Evolutionary conservation across 2,113 vertebrate species (phyloP), one percentile per base, ranked within the genome.

Genomic region (Gambusia affinis): DNA sequence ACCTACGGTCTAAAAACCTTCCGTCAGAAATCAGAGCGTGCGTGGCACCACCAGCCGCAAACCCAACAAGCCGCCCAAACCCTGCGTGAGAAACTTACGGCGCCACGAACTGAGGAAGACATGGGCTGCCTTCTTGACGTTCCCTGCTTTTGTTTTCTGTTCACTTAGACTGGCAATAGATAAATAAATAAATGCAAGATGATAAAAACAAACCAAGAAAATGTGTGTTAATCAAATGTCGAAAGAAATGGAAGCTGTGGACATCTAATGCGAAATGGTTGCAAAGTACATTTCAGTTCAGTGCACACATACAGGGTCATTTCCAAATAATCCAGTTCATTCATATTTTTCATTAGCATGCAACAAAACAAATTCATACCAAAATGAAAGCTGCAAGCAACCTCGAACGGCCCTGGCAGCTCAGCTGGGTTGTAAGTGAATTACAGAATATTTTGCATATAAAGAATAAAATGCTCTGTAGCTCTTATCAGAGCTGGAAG

Each of bases 21-120:
- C 92, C 93, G 61, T 95, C 94, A 42, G 93, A 95, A 86, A 95
- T 95, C 33, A 8, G 37, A 1, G 75, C 81, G 85, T 93, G 92
- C 69, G 54, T 65, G 6, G 31, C 77, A 27, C 12, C 69, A 12
- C 74, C 67, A 0, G 35, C 79, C 62, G 64, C 71, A 37, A 67
- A 27, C 6, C 22, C 83, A 8, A 22, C 81, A 22, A 85, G 28
- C 22, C 0, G 78, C 2, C 19, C 80, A 28, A 47, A 37, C 70
- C 10, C 81, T 60, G 79, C 69, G 29, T 91, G 75, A 79, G 4
- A 6, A 42, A 37, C 27, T 33, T 1, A 66, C 12, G 19, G 6
- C 70, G 51, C 28, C 4, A 73, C 14, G 8, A 0, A 63, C 4
- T 47, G 33, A 27, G 73, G 35, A 12, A 37, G 35, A 24, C 17